Conservation (phyloP, 2,888 invertebrate genomes). For the Onthophagus sagittarius region DNA sequence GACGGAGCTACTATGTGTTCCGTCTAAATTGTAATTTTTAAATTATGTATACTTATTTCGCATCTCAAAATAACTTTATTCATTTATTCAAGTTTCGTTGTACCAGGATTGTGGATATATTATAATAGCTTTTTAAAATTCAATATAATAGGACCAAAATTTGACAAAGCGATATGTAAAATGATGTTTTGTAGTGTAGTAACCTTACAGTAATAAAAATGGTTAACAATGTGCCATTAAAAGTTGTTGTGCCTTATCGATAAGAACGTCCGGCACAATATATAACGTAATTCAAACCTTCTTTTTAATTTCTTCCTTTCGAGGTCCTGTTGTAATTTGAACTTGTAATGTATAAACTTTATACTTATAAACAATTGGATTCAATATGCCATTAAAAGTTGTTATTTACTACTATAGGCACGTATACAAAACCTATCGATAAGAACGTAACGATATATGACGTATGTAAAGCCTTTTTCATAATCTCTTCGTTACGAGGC, state of each 20-base stretch:
- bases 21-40: too few species aligned
- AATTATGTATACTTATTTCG: too few species aligned
- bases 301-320: constrained; percentile 3
- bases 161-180: too few species aligned
- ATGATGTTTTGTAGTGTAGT: too few species aligned
- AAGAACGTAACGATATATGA: constrained; percentile 6
- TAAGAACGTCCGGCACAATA: constrained; percentile 2
- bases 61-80: too few species aligned
- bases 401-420: background rate
- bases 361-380: background rate
- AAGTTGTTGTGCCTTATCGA: background rate
- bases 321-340: constrained; percentile 2
- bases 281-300: constrained; percentile 5
- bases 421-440: background rate
- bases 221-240: background rate
- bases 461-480: constrained; percentile 11
- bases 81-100: too few species aligned
- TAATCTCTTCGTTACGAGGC: constrained; percentile 6
- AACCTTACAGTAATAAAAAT: background rate
- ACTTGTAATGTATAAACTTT: background rate
- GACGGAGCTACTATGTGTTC: too few species aligned
- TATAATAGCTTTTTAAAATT: too few species aligned
- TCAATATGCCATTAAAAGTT: background rate
- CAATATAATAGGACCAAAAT: too few species aligned
- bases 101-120: too few species aligned